These are phyloP conservation scores for Chironex yamaguchii DNA, from an alignment of 30 jellyfish, hydroid and myxozoan species.

Conservation along the genomic window DNA sequence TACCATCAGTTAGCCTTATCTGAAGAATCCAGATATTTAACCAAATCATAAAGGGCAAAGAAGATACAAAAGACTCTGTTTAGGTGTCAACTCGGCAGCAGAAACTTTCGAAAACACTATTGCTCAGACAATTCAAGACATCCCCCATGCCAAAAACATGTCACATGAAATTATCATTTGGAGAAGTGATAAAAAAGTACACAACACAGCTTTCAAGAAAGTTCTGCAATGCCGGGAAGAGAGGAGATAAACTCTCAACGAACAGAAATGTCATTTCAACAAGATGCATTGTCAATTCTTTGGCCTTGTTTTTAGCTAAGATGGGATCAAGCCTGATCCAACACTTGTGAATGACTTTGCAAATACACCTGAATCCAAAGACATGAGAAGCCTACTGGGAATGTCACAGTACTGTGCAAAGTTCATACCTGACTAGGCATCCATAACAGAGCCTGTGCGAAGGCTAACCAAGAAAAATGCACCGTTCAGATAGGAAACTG, in stretches of 20 bases:
- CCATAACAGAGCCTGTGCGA: slow-evolving; percentile 52
- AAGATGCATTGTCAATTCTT: slow-evolving; percentile 50
- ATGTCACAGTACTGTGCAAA: not conserved
- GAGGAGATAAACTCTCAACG: too few species aligned
- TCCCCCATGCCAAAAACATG: slow-evolving; percentile 30
- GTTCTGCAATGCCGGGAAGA: slow-evolving; percentile 27
- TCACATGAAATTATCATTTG: slow-evolving; percentile 39
- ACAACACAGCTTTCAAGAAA: slow-evolving; percentile 27
- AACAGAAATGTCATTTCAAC: slow-evolving; percentile 67
- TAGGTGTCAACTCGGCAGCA: slow-evolving; percentile 19
- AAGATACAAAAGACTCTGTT: slow-evolving; percentile 4
- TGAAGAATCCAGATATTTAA: too few species aligned
- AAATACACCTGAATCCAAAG: slow-evolving; percentile 57
- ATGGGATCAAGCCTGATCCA: slow-evolving; percentile 70
- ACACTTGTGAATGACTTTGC: slow-evolving; percentile 53
- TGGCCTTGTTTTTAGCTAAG: slow-evolving; percentile 65
- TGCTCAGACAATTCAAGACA: slow-evolving; percentile 49
- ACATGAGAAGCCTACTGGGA: not conserved
- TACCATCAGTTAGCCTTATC: slow-evolving; percentile 2
- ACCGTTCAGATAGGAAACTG: slow-evolving; percentile 35
- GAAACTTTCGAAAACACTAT: slow-evolving; percentile 42
- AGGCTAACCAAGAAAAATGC: slow-evolving; percentile 23
- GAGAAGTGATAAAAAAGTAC: slow-evolving; percentile 35
- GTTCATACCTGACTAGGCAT: not conserved
- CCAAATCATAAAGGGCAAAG: not conserved